Evolutionary conservation across 92 coral and sea anemone genomes (phyloP), one percentile per base, ranked within the genome.

Genomic region (Bergia puertoricense): DNA sequence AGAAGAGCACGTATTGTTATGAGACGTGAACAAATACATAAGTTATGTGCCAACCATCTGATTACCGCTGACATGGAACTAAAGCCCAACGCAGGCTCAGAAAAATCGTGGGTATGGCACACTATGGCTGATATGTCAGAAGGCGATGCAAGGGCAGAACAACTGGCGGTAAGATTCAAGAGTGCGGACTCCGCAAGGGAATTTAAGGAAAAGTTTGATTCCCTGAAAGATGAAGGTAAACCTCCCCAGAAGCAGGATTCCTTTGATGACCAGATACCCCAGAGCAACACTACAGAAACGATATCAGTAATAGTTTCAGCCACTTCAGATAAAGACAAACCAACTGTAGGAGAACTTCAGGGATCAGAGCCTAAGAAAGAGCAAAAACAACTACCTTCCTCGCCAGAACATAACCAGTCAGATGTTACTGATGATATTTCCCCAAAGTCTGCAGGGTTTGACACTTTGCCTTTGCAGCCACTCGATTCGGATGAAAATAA

Each of bases 21-120:
- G 99, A 93, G 99, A 69, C 92, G 99, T 5, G 98, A 93, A 16
- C 98, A 95, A 42, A 85, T 96, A 77, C 81, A 92, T 46, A 96
- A 96, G 86, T 81, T 96, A n/a, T 96, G 99, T 79, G 99, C 99
- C 20, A 96, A 96, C 91, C 99, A 96, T 83, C 89, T 93, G 75
- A 85, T 96, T 45, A 95, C 98, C 30, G 87, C 92, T 86, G 97
- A 96, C 83, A 96, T 95, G 98, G 93, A 81, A 44, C 89, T 96
- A 42, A 86, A 90, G 30, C 94, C 94, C 38, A 95, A 93, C 82
- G 95, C 94, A 41, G 90, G 94, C 76, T 93, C 98, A 75, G 94
- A 94, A 42, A 93, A 92, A 67, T 95, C 99, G 14, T 95, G 95
- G 95, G 96, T 96, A 74, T 96, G 99, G 99, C 92, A 91, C 77